Evolutionary conservation across 2,113 vertebrate genomes (phyloP).

Genomic region (Eleginops maclovinus): DNA sequence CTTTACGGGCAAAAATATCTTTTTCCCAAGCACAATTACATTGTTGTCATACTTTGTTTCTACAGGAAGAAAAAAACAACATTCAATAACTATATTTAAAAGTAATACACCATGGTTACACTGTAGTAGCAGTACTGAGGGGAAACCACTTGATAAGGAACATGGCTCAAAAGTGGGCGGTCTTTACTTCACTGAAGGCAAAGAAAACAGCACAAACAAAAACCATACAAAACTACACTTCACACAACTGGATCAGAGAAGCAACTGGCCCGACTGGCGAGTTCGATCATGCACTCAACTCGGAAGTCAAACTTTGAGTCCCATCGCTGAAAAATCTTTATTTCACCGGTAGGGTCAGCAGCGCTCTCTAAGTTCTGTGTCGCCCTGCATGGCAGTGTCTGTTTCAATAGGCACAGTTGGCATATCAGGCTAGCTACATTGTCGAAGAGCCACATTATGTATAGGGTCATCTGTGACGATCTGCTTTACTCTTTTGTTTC

Average conservation of each 20-base stretch:
- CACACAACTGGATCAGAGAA: constrained; percentile 69
- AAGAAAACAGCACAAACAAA: constrained; percentile 78
- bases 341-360: constrained; percentile 60
- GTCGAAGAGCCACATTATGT: constrained; percentile 79
- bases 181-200: constrained; percentile 85
- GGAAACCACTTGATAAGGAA: constrained; percentile 79
- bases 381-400: constrained; percentile 78
- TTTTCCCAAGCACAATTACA: constrained; percentile 78
- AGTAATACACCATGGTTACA: constrained; percentile 79
- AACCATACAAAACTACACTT: constrained; percentile 77
- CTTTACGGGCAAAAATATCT: constrained; percentile 73
- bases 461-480: constrained; percentile 74
- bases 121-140: constrained; percentile 73
- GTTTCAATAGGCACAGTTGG: constrained; percentile 87
- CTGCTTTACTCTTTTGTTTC: constrained; percentile 52
- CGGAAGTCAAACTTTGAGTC: constrained; percentile 49
- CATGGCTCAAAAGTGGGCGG: constrained; percentile 84
- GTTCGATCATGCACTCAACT: constrained; percentile 42
- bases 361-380: constrained; percentile 69
- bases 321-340: constrained; percentile 32
- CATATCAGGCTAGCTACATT: constrained; percentile 84
- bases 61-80: constrained; percentile 73
- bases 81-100: constrained; percentile 82
- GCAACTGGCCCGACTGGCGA: constrained; percentile 57
- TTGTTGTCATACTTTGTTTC: constrained; percentile 75